Evolutionary conservation across 2,797 vertebrate species (phyloP).

Genomic region (Prunella strophiata): DNA sequence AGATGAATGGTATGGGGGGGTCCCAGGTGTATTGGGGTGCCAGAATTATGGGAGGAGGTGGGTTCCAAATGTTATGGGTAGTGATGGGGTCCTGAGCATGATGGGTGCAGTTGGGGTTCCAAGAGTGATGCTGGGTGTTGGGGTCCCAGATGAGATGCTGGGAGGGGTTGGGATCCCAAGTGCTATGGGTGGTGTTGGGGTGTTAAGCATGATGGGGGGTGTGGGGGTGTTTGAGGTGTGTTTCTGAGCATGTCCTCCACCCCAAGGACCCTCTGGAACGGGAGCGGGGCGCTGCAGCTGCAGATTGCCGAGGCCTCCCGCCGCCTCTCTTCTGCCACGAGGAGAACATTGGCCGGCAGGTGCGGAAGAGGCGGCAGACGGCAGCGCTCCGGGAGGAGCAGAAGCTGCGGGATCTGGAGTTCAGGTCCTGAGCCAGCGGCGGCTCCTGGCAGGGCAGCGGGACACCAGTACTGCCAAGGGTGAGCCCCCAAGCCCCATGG

Average conservation of each 20-base stretch:
- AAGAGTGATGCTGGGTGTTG: not conserved
- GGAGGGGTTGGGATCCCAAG: not conserved
- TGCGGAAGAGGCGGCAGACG: conserved; percentile 82
- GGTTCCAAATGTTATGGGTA: not conserved
- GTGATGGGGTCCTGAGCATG: not conserved
- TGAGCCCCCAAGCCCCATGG: not conserved
- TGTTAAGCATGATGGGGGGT: accelerated
- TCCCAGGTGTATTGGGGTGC: not conserved
- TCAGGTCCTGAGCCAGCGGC: conserved; percentile 78
- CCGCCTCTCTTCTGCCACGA: conserved; percentile 84
- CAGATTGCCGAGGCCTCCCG: conserved; percentile 88
- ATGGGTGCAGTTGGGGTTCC: not conserved
- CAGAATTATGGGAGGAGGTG: not conserved
- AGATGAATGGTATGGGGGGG: not conserved
- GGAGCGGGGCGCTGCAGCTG: conserved; percentile 87
- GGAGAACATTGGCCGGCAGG: conserved; percentile 81
- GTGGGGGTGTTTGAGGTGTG: not conserved
- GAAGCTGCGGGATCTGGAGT: conserved; percentile 86
- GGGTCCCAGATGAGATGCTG: not conserved
- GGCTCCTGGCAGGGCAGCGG: not conserved
- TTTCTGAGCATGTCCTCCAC: accelerated
- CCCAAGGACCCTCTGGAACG: conserved; percentile 85
- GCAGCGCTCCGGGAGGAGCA: conserved; percentile 83
- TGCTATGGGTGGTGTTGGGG: not conserved
- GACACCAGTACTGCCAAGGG: not conserved